phyloP scores from a whole-genome alignment of 2,888 invertebrate genomes.

The Rhodophaea formosa region DNA sequence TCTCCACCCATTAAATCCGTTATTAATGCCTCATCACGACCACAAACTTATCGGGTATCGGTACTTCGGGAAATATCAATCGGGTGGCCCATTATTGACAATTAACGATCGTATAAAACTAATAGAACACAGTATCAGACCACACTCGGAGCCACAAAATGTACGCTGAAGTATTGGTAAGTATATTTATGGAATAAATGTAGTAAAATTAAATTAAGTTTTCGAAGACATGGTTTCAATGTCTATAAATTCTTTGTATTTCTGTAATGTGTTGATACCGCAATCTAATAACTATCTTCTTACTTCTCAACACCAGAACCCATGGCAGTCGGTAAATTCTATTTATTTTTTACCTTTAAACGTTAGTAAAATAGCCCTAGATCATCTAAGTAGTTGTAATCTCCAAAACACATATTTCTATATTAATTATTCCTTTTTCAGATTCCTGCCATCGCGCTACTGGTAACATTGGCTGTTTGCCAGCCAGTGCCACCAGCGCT shows the following conservation, averaged over 20 bases:
- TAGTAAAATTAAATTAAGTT: too few relatives aligned
- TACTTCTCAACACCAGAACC: too few relatives aligned
- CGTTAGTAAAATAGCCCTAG: too few relatives aligned
- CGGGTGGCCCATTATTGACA: slow-evolving; percentile 20
- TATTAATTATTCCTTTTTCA: slow-evolving; percentile 10
- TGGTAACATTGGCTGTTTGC: slow-evolving; percentile 14
- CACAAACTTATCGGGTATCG: neutral
- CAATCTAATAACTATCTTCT: too few relatives aligned
- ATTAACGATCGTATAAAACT: slow-evolving; percentile 20
- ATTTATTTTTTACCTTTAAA: too few relatives aligned
- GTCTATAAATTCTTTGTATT: too few relatives aligned
- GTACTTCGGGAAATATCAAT: slow-evolving; percentile 24
- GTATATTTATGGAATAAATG: slow-evolving; percentile 1
- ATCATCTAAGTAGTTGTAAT: too few relatives aligned
- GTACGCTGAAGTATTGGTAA: slow-evolving; percentile 26
- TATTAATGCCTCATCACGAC: neutral
- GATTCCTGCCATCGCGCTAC: slow-evolving; percentile 15
- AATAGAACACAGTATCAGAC: slow-evolving; percentile 5
- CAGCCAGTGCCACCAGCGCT: slow-evolving; percentile 6
- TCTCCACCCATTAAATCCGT: neutral
- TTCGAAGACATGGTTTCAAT: too few relatives aligned
- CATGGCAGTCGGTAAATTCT: too few relatives aligned
- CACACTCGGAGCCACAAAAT: slow-evolving; percentile 17
- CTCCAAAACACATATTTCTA: neutral
- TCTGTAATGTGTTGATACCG: too few relatives aligned